Evolutionary conservation across 2,797 vertebrate genomes (phyloP).

Genomic region (Brotogeris chrysoptera): DNA sequence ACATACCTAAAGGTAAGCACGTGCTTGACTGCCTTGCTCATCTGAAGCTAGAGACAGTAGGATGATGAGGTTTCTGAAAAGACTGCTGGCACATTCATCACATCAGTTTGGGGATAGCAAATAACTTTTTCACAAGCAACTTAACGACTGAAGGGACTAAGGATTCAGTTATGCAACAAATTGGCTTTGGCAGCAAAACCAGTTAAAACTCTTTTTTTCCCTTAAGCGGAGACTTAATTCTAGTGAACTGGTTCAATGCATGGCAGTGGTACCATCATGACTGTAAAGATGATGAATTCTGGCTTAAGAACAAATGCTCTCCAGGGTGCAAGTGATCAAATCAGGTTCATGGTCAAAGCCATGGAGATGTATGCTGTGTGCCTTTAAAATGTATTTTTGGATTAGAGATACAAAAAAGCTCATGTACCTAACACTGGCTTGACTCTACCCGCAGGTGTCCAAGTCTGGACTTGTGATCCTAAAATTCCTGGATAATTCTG

Average conservation of each 20-base stretch:
- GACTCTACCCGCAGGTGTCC: background rate
- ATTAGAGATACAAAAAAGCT: background rate
- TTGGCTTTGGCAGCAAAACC: background rate
- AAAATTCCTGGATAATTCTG: background rate
- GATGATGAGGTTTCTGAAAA: background rate
- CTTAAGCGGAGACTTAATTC: background rate
- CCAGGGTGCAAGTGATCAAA: background rate
- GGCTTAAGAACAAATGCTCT: background rate
- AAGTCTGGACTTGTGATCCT: background rate
- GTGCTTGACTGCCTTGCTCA: background rate
- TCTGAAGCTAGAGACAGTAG: background rate
- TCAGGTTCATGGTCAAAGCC: background rate
- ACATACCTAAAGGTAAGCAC: background rate
- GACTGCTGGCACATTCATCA: background rate
- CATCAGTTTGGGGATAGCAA: background rate
- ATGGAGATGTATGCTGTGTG: background rate
- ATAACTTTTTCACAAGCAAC: background rate
- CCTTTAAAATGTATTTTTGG: background rate
- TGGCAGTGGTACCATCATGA: background rate
- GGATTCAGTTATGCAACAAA: background rate
- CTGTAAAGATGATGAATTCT: background rate
- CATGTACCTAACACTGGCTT: background rate
- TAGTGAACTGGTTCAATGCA: background rate
- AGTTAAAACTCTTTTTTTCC: background rate
- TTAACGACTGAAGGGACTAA: background rate